These are phyloP conservation scores for Lingula anatina DNA, from an alignment of 2,888 invertebrate species.

Conservation along the genomic window DNA sequence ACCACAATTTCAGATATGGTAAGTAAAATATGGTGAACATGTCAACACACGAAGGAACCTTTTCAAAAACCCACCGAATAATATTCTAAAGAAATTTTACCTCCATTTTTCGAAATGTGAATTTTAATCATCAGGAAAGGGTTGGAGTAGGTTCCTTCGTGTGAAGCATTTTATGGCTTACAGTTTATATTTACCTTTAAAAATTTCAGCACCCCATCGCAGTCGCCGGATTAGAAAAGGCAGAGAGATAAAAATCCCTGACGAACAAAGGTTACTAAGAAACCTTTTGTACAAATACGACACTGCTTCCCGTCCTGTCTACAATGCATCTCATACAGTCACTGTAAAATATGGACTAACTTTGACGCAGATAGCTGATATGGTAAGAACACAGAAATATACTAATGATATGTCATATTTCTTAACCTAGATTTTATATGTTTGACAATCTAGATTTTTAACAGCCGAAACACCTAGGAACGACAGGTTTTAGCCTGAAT, in stretches of 20 bases:
- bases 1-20: constrained; percentile 51
- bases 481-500: too few species aligned
- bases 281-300: constrained; percentile 37
- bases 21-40: too few species aligned
- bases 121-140: not conserved
- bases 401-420: too few species aligned
- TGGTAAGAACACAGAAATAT: constrained; percentile 34
- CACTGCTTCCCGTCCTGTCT: constrained; percentile 42
- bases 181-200: not conserved
- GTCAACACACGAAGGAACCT: too few species aligned
- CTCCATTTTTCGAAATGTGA: not conserved
- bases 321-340: constrained; percentile 40
- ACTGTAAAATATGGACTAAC: constrained; percentile 44
- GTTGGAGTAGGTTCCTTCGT: not conserved
- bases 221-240: not conserved
- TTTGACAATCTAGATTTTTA: too few species aligned
- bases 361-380: constrained; percentile 43
- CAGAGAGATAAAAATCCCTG: constrained; percentile 20
- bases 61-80: too few species aligned
- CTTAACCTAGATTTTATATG: too few species aligned
- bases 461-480: too few species aligned
- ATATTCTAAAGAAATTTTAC: too few species aligned
- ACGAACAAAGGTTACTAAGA: constrained; percentile 40
- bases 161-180: not conserved
- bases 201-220: not conserved